phyloP scores from a whole-genome alignment of 53 echinoderm and acorn worm genomes.

The Mesocentrotus franciscanus region DNA sequence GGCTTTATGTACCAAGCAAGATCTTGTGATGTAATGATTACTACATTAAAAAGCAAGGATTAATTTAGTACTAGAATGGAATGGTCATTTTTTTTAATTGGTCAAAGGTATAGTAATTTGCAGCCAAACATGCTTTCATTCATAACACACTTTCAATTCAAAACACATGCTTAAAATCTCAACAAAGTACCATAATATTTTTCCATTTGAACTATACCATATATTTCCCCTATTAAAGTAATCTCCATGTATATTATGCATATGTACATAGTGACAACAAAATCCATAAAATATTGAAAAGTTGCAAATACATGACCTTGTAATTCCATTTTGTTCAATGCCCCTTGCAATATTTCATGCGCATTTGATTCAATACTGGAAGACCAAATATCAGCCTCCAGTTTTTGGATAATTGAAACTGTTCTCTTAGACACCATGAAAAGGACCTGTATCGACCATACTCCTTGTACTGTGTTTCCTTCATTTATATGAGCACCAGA shows the following conservation, averaged over 20 bases:
- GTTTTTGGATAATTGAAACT: neutral
- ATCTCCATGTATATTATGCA: neutral
- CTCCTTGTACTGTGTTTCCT: too few relatives aligned
- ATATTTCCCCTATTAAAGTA: neutral
- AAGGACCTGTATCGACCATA: neutral
- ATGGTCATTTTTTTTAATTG: neutral
- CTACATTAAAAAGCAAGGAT: neutral
- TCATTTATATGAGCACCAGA: neutral
- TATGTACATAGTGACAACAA: neutral
- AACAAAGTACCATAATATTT: neutral
- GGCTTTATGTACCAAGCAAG: neutral
- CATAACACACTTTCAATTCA: neutral
- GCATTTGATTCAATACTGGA: neutral
- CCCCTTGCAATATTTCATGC: neutral
- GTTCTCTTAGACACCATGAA: neutral
- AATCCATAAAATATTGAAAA: neutral
- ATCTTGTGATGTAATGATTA: neutral
- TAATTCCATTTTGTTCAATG: neutral
- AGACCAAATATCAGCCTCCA: constrained; percentile 19
- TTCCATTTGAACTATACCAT: too few relatives aligned
- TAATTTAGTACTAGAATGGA: neutral
- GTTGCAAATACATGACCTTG: neutral
- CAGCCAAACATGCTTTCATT: neutral
- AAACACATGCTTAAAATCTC: neutral
- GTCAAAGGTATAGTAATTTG: neutral